Evolutionary conservation across 2,888 invertebrate species (phyloP).

Genomic region (Endomychus coccineus): DNA sequence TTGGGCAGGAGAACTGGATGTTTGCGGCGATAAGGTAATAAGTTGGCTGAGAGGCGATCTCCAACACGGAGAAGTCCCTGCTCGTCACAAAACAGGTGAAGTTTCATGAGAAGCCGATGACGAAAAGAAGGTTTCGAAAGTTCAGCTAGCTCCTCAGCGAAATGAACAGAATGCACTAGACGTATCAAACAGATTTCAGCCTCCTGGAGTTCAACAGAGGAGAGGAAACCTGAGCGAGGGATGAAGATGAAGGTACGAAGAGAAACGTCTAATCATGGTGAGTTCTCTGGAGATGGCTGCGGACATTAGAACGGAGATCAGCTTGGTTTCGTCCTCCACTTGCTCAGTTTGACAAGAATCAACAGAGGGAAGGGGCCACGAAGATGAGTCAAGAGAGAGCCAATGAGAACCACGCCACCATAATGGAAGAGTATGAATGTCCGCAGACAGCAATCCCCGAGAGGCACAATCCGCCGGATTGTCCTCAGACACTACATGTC

Average conservation of each 20-base stretch:
- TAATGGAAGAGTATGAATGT: not conserved
- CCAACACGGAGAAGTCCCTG: not conserved
- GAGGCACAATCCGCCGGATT: not conserved
- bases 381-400: not conserved
- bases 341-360: conserved; percentile 3
- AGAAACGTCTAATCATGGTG: too few species aligned
- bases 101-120: conserved; percentile 5
- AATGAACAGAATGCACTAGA: conserved; percentile 3
- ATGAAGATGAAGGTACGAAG: too few species aligned
- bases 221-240: conserved; percentile 5
- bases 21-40: conserved; percentile 3
- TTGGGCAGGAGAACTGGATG: conserved; percentile 6
- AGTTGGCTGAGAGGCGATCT: conserved; percentile 4
- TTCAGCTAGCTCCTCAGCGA: conserved; percentile 4
- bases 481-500: not conserved
- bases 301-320: conserved; percentile 3
- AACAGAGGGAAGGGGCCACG: conserved; percentile 1
- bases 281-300: conserved; percentile 1
- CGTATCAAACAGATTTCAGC: conserved; percentile 3
- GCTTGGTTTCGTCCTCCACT: conserved; percentile 1
- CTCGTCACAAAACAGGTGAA: conserved; percentile 5
- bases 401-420: conserved; percentile 1
- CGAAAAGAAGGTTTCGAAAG: conserved; percentile 3
- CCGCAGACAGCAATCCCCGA: not conserved
- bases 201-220: conserved; percentile 6